These are phyloP conservation scores for Benitochromis conjunctus DNA, from an alignment of 2,113 vertebrate species.

Conservation along the genomic window DNA sequence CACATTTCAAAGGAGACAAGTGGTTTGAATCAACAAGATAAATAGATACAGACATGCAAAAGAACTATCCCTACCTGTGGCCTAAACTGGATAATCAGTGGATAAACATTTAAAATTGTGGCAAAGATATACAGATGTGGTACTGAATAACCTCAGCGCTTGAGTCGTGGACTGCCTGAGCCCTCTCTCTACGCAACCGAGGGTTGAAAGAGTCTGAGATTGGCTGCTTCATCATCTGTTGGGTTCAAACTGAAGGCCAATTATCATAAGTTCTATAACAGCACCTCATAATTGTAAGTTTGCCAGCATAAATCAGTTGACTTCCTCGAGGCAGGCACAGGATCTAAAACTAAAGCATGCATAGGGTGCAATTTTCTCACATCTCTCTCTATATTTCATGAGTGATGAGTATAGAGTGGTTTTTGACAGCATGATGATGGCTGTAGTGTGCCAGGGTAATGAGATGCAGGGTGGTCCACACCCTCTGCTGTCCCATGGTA, in stretches of 20 bases:
- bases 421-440: constrained; percentile 7
- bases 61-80: background rate
- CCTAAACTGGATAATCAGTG: background rate
- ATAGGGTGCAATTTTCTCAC: background rate
- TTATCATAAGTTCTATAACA: background rate
- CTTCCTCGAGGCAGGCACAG: background rate
- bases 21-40: background rate
- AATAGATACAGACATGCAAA: background rate
- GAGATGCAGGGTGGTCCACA: constrained; percentile 12
- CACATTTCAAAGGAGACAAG: background rate
- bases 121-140: background rate
- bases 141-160: background rate
- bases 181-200: background rate
- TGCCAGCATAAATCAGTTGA: background rate
- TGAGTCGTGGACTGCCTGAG: background rate
- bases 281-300: background rate
- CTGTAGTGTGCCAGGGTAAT: background rate
- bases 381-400: background rate
- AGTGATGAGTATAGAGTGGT: background rate
- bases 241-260: background rate
- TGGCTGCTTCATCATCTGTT: background rate
- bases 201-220: background rate
- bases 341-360: background rate
- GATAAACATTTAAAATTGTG: background rate
- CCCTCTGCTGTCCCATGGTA: constrained; percentile 23